Conservation (phyloP, 2,888 invertebrate genomes). For the Terebella lapidaria region DNA sequence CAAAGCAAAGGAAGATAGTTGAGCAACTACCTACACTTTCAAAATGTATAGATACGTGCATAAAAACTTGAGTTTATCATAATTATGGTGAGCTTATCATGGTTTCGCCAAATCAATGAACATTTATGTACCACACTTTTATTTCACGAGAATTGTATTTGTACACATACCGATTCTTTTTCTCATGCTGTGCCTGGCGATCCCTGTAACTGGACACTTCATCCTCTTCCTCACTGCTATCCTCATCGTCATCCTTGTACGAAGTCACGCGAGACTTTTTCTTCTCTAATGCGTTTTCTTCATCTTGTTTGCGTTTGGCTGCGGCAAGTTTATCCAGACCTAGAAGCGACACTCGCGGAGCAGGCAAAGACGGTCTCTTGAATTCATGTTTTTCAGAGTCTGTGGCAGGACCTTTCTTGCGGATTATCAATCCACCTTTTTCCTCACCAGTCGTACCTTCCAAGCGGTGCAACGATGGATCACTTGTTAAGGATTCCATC, state of each 20-base stretch:
- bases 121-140: too few relatives aligned
- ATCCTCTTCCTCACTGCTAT: constrained; percentile 9
- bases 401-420: constrained; percentile 42
- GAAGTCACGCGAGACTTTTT: constrained; percentile 42
- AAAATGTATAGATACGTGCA: too few relatives aligned
- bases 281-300: constrained; percentile 21
- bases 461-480: constrained; percentile 29
- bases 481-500: too few relatives aligned
- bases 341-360: constrained; percentile 39
- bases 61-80: too few relatives aligned
- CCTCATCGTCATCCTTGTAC: constrained; percentile 33
- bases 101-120: too few relatives aligned
- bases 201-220: too few relatives aligned
- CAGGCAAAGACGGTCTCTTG: constrained; percentile 10
- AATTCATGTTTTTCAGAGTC: constrained; percentile 20
- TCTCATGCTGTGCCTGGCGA: too few relatives aligned
- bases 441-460: constrained; percentile 45
- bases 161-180: too few relatives aligned
- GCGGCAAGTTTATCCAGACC: constrained; percentile 54
- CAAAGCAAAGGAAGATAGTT: too few relatives aligned
- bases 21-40: too few relatives aligned
- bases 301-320: constrained; percentile 40
- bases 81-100: too few relatives aligned
- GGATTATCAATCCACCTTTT: constrained; percentile 48
- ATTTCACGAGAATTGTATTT: too few relatives aligned